Evolutionary conservation across 2,113 vertebrate species (phyloP), one percentile per base, ranked within the genome.

Genomic region (Megaleporinus macrocephalus): DNA sequence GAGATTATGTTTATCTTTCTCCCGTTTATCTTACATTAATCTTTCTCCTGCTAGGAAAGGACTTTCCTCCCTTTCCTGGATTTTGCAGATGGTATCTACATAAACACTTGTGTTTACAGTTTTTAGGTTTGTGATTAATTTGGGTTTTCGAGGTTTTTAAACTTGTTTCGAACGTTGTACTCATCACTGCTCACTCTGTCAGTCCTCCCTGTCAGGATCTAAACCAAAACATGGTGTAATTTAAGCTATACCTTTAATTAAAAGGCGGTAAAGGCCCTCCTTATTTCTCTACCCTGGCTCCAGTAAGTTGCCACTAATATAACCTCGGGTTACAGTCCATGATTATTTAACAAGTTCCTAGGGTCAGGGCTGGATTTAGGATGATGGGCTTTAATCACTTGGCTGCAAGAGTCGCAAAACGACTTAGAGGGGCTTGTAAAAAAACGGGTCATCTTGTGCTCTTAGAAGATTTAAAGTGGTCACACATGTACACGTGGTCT

Each of bases 41-140:
- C 11, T 57, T 55, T n/a, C 6, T 57, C 55, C 29, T n/a, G 63
- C 49, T 62, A 80, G 44, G 10, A 73, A 80, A 51, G 13, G 14
- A 79, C 24, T 41, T 62, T 47, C 33, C 27, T 62, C 55, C 41
- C 41, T 47, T 61, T 62, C 27, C 57, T 20, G 59, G 33, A 62
- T 51, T 73, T 49, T 24, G 44, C 24, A 73, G 69, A 73, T 51
- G 57, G 0, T 63, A 73, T 80, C 78, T 73, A 49, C 10, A 73
- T 13, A 63, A 36, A 24, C 27, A 22, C 24, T 5, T 6, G 9
- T 1, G 10, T 53, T 47, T 24, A 44, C 16, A 53, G 16, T 22
- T 18, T 36, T 71, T 59, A 22, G 72, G 29, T 20, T n/a, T 51
- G 24, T 20, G 29, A 73, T 51, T 11, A 53, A 73, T 20, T 15